Evolutionary conservation across 2,797 vertebrate genomes (phyloP).

Genomic region (Pantherophis vulpinus): DNA sequence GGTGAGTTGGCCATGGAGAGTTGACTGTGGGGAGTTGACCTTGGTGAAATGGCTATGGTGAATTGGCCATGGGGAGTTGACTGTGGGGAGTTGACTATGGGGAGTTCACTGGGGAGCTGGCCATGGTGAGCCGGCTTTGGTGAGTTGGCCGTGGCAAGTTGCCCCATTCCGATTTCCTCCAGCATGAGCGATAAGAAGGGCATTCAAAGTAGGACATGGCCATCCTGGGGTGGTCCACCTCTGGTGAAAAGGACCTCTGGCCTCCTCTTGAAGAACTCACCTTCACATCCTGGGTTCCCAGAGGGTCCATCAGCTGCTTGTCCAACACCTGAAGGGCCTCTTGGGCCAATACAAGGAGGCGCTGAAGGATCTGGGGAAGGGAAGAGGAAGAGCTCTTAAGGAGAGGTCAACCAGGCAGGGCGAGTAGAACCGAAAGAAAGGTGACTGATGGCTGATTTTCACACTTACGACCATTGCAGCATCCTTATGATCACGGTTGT

Average conservation of each 20-base stretch:
- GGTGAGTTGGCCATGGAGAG: too few relatives aligned
- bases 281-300: conserved; percentile 81
- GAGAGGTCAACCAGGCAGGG: not conserved
- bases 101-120: too few relatives aligned
- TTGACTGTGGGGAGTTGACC: too few relatives aligned
- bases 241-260: too few relatives aligned
- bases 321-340: conserved; percentile 84
- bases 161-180: not conserved
- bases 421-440: too few relatives aligned
- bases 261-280: conserved; percentile 56
- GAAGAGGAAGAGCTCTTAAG: not conserved
- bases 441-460: not conserved
- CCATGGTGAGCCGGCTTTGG: too few relatives aligned
- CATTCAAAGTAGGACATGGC: not conserved
- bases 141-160: not conserved
- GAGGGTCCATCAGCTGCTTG: conserved; percentile 79
- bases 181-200: too few relatives aligned
- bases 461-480: not conserved
- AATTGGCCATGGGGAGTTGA: accelerated
- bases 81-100: accelerated
- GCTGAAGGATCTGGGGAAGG: conserved; percentile 83
- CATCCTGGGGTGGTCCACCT: accelerated
- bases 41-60: too few relatives aligned
- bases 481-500: too few relatives aligned
- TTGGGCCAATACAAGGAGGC: conserved; percentile 79